Percentiles rank a stretch among this genome's conserved stretches.
These are phyloP conservation scores for Trichosurus vulpecula DNA, from an alignment of 2,797 vertebrate genomes.

Conservation along the genomic window DNA sequence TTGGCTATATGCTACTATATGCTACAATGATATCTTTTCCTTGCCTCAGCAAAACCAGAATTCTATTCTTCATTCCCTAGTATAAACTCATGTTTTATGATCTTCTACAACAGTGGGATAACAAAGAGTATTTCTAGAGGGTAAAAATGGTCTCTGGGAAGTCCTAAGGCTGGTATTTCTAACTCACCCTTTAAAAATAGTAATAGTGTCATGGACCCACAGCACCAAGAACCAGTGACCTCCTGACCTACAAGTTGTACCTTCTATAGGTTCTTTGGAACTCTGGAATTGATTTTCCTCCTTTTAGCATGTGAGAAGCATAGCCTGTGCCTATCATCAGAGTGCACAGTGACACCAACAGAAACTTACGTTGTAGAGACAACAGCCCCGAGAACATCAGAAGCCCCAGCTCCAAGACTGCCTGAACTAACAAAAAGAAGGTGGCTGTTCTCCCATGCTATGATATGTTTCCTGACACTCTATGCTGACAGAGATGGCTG, in stretches of 20 bases:
- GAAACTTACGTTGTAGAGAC: not conserved
- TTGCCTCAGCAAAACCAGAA: slow-evolving; percentile 1
- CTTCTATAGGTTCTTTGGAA: not conserved
- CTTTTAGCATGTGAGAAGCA: slow-evolving; percentile 25
- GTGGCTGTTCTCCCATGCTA: not conserved
- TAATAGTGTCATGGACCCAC: not conserved
- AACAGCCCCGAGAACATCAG: not conserved
- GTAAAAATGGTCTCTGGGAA: slow-evolving; percentile 1
- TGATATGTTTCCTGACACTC: not conserved
- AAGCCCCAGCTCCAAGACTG: slow-evolving; percentile 13
- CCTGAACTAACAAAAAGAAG: not conserved
- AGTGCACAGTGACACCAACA: slow-evolving; percentile 3
- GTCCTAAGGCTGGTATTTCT: not conserved
- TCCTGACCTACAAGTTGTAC: not conserved
- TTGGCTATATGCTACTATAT: not conserved
- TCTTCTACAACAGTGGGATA: not conserved
- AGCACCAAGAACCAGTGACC: slow-evolving; percentile 9
- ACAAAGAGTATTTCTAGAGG: slow-evolving; percentile 14
- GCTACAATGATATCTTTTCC: not conserved
- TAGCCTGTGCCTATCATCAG: not conserved
- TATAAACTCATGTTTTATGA: not conserved
- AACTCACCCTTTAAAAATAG: slow-evolving; percentile 5
- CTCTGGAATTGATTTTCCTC: slow-evolving; percentile 40
- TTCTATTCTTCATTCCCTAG: not conserved
- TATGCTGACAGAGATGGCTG: not conserved